Conservation (phyloP, 1,140 invertebrate species). For the Zaprionus africanus region DNA sequence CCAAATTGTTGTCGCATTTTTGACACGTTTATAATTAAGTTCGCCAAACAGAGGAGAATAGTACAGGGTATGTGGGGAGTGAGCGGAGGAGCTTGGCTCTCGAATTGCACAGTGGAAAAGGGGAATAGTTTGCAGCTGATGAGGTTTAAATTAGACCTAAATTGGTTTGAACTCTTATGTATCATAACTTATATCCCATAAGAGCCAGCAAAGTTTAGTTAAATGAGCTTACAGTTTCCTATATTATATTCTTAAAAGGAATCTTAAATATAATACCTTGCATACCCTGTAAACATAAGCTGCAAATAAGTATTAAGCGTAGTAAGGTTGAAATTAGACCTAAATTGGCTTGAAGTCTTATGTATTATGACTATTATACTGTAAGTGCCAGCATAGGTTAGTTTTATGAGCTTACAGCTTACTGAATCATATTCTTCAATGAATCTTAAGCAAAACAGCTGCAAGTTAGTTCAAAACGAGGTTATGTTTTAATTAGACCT, state of each 20-base stretch:
- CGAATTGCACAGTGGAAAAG: background rate
- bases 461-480: fast-evolving
- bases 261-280: background rate
- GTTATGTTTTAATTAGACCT: no score
- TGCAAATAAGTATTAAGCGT: no score
- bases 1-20: constrained; percentile 7
- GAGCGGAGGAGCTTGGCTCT: background rate
- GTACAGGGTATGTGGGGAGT: background rate
- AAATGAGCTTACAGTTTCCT: no score
- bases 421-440: no score
- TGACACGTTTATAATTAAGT: constrained; percentile 7
- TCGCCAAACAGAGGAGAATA: background rate
- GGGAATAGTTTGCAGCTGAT: background rate
- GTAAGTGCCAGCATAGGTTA: no score
- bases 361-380: no score
- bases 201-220: background rate
- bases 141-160: background rate
- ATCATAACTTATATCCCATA: background rate
- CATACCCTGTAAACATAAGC: background rate
- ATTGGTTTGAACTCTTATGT: background rate
- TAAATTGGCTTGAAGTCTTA: no score
- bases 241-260: background rate
- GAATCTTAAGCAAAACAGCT: background rate
- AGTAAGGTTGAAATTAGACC: no score
- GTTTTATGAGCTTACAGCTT: no score